These are phyloP conservation scores for Ranitomeya imitator DNA, from an alignment of 2,113 vertebrate genomes.

Conservation along the genomic window DNA sequence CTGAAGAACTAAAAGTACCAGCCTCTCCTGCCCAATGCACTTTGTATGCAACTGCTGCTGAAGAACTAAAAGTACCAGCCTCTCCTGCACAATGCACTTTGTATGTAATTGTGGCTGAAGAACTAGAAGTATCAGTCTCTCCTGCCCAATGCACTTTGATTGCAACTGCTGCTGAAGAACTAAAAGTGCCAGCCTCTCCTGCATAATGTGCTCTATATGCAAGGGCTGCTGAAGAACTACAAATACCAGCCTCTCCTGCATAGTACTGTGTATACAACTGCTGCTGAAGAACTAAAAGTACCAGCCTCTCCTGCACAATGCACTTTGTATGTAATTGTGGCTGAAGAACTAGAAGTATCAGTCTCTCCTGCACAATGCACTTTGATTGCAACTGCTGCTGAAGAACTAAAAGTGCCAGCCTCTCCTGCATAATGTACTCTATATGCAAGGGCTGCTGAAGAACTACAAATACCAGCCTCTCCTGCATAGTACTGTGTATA, in stretches of 20 bases:
- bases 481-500: neutral
- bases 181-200: neutral
- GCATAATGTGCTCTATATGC: neutral
- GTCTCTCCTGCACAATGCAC: too few relatives aligned
- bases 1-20: neutral
- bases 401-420: neutral
- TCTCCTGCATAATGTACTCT: neutral
- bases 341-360: too few relatives aligned
- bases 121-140: too few relatives aligned
- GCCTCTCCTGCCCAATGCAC: neutral
- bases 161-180: neutral
- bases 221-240: neutral
- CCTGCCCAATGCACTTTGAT: neutral
- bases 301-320: neutral
- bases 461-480: neutral
- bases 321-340: too few relatives aligned
- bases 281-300: neutral
- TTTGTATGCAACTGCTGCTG: too few relatives aligned
- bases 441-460: neutral
- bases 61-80: too few relatives aligned
- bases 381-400: neutral
- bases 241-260: neutral
- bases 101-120: too few relatives aligned
- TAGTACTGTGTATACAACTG: neutral
- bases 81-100: too few relatives aligned